Conservation (phyloP, 2,888 invertebrate species). For the Marasmarcha lunaedactyla region DNA sequence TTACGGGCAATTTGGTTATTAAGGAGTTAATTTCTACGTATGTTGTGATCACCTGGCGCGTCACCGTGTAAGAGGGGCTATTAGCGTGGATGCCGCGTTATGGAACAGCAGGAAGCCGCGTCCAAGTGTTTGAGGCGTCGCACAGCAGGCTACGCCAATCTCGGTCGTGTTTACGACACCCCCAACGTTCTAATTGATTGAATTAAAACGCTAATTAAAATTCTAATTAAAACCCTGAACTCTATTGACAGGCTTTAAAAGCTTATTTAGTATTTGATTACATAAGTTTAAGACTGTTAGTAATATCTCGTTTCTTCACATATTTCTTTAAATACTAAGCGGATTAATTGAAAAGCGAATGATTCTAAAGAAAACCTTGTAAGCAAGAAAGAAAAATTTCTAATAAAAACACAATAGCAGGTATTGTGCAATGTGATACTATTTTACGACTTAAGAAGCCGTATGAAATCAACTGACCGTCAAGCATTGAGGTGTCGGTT, state of each 20-base stretch:
- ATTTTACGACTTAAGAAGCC: constrained; percentile 66
- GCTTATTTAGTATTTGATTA: too few species aligned
- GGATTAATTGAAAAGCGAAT: too few species aligned
- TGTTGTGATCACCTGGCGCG: constrained; percentile 40
- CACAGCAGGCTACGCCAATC: constrained; percentile 29
- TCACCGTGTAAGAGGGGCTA: constrained; percentile 52
- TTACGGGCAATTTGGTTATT: constrained; percentile 26
- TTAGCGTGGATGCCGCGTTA: constrained; percentile 48
- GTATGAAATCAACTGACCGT: constrained; percentile 38
- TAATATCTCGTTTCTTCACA: too few species aligned
- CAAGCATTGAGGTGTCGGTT: constrained; percentile 52
- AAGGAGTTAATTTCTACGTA: constrained; percentile 61
- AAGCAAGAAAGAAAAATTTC: constrained; percentile 26
- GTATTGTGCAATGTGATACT: constrained; percentile 62
- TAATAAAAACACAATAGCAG: constrained; percentile 53
- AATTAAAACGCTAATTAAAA: constrained; percentile 44
- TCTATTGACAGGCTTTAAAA: too few species aligned
- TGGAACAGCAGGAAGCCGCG: constrained; percentile 55
- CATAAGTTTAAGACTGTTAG: too few species aligned
- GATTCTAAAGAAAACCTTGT: too few species aligned
- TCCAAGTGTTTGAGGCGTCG: constrained; percentile 25
- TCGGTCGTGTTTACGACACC: constrained; percentile 41
- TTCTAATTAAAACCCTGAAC: too few species aligned
- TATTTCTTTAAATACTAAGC: too few species aligned
- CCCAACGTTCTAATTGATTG: constrained; percentile 42